Conservation (phyloP, 2,113 vertebrate species). For the Microtus ochrogaster region DNA sequence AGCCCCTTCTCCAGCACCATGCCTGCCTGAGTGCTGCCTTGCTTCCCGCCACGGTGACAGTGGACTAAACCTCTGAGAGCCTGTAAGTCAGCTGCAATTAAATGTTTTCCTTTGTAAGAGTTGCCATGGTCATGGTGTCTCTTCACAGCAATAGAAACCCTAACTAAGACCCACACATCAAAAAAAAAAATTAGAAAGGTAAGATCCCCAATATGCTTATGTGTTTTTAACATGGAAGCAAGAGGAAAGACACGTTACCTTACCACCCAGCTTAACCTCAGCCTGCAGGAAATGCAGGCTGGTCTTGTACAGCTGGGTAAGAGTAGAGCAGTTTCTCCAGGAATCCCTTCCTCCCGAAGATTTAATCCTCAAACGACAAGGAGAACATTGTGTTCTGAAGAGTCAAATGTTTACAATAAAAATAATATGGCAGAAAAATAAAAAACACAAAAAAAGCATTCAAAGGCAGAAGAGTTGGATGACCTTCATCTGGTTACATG, state of each 20-base stretch:
- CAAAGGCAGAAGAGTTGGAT: background rate
- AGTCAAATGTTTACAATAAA: background rate
- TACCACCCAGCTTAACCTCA: background rate
- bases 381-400: background rate
- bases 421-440: background rate
- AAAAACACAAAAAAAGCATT: background rate
- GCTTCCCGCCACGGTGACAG: background rate
- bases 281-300: background rate
- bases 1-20: background rate
- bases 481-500: background rate
- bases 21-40: background rate
- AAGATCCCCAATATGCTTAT: background rate
- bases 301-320: background rate
- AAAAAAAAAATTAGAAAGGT: background rate
- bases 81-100: background rate
- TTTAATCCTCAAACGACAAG: background rate
- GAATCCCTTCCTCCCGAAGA: background rate
- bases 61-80: background rate
- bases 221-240: background rate
- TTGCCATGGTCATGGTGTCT: background rate
- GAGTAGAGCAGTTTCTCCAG: background rate
- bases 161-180: background rate
- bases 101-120: background rate
- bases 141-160: background rate
- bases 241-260: background rate